Evolutionary conservation across 1,140 invertebrate genomes (phyloP), one percentile per base, ranked within the genome.

Genomic region (Grapholita molesta): DNA sequence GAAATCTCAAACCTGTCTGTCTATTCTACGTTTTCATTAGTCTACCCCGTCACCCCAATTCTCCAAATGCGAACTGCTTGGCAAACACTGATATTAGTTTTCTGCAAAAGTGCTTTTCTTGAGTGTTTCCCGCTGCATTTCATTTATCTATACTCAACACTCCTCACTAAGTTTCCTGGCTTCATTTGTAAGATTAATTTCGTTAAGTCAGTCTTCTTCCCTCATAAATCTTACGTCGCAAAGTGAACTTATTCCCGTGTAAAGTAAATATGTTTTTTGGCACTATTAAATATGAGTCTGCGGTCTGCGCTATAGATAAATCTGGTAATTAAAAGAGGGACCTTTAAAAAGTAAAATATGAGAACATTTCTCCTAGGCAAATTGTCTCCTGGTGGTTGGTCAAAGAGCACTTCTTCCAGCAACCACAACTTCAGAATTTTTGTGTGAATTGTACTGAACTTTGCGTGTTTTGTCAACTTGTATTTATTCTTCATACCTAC

Each of bases 1-100:
- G n/a, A n/a, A n/a, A n/a, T n/a, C n/a, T n/a, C n/a, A n/a, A n/a
- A n/a, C n/a, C n/a, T n/a, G n/a, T n/a, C n/a, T n/a, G n/a, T n/a
- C n/a, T n/a, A n/a, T 64, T 86, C 76, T 78, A 73, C 21, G 42
- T 66, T 64, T 78, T 76, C 65, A 21, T 68, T 61, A 64, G 28
- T 78, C 76, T 77, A 71, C 67, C 66, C 38, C 79, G 79, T 86
- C 88, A 85, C 80, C 84, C 86, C 79, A 87, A 84, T 90, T 84
- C 79, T 70, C 72, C 70, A 80, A 86, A 87, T 80, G 82, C 79
- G 84, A 82, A 81, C 80, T 85, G 82, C 78, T 89, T 88, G 85
- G 82, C 87, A 87, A 89, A 88, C 82, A 88, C 75, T 79, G 86
- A 89, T 89, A 89, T 89, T 86, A 89, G 84, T 88, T 89, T 82